Evolutionary conservation across 2,797 vertebrate genomes (phyloP).

Genomic region (Thalassophryne amazonica): DNA sequence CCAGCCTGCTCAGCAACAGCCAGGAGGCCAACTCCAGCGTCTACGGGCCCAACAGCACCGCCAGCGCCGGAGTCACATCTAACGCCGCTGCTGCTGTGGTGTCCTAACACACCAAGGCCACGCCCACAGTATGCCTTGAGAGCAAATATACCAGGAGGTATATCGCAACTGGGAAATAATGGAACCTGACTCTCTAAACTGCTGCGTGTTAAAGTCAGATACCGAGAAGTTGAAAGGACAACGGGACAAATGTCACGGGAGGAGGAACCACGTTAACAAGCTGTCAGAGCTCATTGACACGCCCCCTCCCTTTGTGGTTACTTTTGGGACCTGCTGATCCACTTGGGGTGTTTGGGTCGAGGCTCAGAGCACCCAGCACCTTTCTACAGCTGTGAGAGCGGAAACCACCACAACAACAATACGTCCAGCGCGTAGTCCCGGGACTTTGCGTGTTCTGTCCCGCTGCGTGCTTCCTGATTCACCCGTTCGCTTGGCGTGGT

Average conservation of each 20-base stretch:
- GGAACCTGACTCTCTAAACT: slow-evolving; percentile 82
- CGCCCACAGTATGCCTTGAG: slow-evolving; percentile 49
- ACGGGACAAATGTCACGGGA: slow-evolving; percentile 38
- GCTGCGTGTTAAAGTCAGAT: slow-evolving; percentile 77
- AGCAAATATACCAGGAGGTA: slow-evolving; percentile 49
- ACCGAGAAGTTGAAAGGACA: slow-evolving; percentile 53
- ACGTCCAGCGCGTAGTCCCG: slow-evolving; percentile 66
- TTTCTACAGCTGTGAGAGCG: slow-evolving; percentile 65
- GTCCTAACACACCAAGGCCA: slow-evolving; percentile 85
- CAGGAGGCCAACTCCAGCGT: slow-evolving; percentile 51
- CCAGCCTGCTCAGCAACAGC: slow-evolving; percentile 85
- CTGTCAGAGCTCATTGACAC: slow-evolving; percentile 60
- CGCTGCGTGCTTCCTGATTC: slow-evolving; percentile 19
- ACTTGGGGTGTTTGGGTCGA: slow-evolving; percentile 76
- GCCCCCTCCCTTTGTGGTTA: slow-evolving; percentile 73
- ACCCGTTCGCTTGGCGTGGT: slow-evolving; percentile 52
- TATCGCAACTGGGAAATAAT: slow-evolving; percentile 56
- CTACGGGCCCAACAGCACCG: slow-evolving; percentile 80
- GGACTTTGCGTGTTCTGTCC: slow-evolving; percentile 74
- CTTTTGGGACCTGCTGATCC: slow-evolving; percentile 78
- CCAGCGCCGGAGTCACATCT: slow-evolving; percentile 82
- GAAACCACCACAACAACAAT: slow-evolving; percentile 68
- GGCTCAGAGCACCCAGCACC: slow-evolving; percentile 80
- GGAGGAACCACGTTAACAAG: slow-evolving; percentile 33
- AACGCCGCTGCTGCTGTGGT: slow-evolving; percentile 86